Conservation (phyloP, 2,113 vertebrate species). For the Takifugu bimaculatus region DNA sequence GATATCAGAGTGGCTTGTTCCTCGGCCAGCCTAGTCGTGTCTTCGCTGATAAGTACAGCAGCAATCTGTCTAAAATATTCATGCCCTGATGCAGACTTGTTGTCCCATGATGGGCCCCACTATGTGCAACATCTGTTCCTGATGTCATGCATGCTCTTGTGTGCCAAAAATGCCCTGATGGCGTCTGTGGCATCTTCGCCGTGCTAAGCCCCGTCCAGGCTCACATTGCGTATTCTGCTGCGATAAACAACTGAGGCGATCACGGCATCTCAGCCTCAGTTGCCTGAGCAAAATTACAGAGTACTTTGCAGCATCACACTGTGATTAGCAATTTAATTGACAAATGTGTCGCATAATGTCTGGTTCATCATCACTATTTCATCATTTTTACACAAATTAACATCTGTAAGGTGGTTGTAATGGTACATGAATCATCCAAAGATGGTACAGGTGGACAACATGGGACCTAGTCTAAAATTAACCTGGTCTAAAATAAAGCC, state of each 20-base stretch:
- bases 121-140: conserved; percentile 74
- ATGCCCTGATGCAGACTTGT: conserved; percentile 68
- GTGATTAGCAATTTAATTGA: conserved; percentile 62
- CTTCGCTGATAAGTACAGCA: conserved; percentile 65
- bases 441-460: no score
- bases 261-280: conserved; percentile 47
- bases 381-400: conserved; percentile 22
- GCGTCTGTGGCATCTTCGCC: conserved; percentile 46
- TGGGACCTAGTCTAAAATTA: no score
- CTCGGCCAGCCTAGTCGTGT: conserved; percentile 44
- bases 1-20: conserved; percentile 50
- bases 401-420: no score
- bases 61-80: conserved; percentile 72
- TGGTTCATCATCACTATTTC: conserved; percentile 42
- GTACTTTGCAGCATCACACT: conserved; percentile 50
- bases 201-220: conserved; percentile 36
- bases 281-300: conserved; percentile 53
- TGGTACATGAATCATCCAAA: no score
- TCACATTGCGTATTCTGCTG: conserved; percentile 29
- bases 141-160: conserved; percentile 62
- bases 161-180: conserved; percentile 66
- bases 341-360: conserved; percentile 56
- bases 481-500: no score
- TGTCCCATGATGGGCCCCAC: conserved; percentile 65
- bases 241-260: conserved; percentile 57